Percentiles rank a stretch among this genome's conserved stretches.
phyloP scores from a whole-genome alignment of 2,113 vertebrate species.

The Riparia riparia region DNA sequence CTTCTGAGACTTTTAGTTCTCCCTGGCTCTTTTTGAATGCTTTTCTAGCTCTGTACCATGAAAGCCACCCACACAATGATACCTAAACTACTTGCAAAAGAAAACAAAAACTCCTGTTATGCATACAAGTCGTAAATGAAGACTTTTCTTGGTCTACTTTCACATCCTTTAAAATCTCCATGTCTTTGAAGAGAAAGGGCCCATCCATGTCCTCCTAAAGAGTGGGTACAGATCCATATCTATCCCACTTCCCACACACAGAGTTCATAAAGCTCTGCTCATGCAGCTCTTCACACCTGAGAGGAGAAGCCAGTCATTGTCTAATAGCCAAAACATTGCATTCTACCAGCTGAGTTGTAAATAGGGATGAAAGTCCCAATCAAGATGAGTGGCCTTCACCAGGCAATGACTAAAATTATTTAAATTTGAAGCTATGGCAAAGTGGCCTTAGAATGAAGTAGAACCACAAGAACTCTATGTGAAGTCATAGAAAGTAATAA shows the following conservation, averaged over 20 bases:
- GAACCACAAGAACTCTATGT: neutral
- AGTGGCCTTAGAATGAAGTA: neutral
- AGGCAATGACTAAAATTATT: neutral
- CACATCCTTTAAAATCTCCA: neutral
- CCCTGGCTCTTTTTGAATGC: neutral
- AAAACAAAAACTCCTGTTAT: neutral
- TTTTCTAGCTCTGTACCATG: neutral
- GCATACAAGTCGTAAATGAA: neutral
- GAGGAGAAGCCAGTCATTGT: neutral
- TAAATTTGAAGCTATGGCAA: neutral
- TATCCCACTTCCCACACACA: neutral
- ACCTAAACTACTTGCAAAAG: neutral
- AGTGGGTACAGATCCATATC: neutral
- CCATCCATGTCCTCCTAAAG: neutral
- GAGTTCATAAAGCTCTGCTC: neutral
- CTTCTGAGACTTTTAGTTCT: neutral
- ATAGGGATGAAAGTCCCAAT: neutral
- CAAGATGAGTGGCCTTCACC: neutral
- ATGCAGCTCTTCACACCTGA: neutral
- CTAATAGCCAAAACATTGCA: neutral
- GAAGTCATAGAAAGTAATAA: neutral
- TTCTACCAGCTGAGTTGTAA: neutral
- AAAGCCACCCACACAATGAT: neutral
- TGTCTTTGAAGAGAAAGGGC: neutral
- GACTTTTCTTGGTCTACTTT: neutral